Conservation (phyloP, 2,888 invertebrate species). For the Lithophane ornitopus region DNA sequence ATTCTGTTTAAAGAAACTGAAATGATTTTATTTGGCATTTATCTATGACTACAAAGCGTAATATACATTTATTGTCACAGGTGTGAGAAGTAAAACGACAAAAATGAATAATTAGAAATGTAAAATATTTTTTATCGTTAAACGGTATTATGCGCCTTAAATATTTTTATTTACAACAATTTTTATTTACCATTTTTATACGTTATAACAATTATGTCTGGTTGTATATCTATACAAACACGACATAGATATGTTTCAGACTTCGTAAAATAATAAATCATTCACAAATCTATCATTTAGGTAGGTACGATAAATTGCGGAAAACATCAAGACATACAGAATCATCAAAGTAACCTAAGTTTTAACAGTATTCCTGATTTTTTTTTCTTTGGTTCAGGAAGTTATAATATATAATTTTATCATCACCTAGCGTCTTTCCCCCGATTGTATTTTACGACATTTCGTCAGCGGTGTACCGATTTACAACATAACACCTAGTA, state of each 20-base stretch:
- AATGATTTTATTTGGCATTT: slow-evolving; percentile 83
- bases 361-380: not conserved
- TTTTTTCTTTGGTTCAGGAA: slow-evolving; percentile 7
- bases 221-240: slow-evolving; percentile 80
- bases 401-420: slow-evolving; percentile 10
- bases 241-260: slow-evolving; percentile 88
- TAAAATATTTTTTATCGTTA: slow-evolving; percentile 64
- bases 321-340: slow-evolving; percentile 36
- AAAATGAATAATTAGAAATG: slow-evolving; percentile 73
- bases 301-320: slow-evolving; percentile 23
- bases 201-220: slow-evolving; percentile 75
- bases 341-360: slow-evolving; percentile 15
- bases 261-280: slow-evolving; percentile 71
- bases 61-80: slow-evolving; percentile 90
- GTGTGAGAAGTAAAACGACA: slow-evolving; percentile 84
- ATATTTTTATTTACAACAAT: slow-evolving; percentile 78
- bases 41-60: slow-evolving; percentile 88
- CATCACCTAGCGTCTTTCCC: slow-evolving; percentile 1
- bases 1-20: slow-evolving; percentile 59
- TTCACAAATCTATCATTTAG: slow-evolving; percentile 55
- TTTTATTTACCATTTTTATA: slow-evolving; percentile 79
- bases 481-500: slow-evolving; percentile 50
- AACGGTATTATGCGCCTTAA: slow-evolving; percentile 68
- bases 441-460: slow-evolving; percentile 23
- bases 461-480: slow-evolving; percentile 56